Evolutionary conservation across 2,888 invertebrate species (phyloP), one percentile per base, ranked within the genome.

Genomic region (Matsumyia berberina): DNA sequence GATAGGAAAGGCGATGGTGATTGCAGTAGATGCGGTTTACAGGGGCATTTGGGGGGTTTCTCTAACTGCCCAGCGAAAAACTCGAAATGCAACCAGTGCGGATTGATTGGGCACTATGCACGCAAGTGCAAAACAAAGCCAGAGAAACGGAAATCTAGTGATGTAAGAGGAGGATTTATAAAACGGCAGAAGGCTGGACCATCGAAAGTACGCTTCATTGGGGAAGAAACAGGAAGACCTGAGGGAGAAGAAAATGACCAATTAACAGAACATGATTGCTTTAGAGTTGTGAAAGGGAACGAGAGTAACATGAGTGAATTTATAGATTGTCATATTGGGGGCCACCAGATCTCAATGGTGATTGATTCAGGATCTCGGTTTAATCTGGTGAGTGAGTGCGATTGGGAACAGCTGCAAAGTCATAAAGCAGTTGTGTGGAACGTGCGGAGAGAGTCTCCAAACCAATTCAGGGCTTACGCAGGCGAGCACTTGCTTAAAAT

Each of bases 81-180:
- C 9, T 1, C 29, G 29, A 67, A 82, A 53, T 83, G 70, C 37
- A 76, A 69, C 24, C 83, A 79, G 11, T 80, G 83, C 51, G 83
- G 78, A 2, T 67, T 86, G 9, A 57, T 67, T 12, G 72, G 77
- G 0, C 77, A 83, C 53, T 80, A 77, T 49, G 67, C 78, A 12
- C 49, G 76, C 0, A 79, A 79, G 17, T 82, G 86, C 15, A 86
- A 73, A 24, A 72, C 78, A 17, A 86, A 78, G 37, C 17, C 49
- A 7, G 12, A 15, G 3, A 85, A 85, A 39, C 74, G 74, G 15
- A 76, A 33, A 42, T 39, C 49, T 11, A 12, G 58, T 46, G 42
- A 55, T 53, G 55, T 15, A 0, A 39, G 12, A 0, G 39, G 57
- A 17, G 37, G 37, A 33, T 62, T 49, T 9, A 1, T 37, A 58